Evolutionary conservation across 2,888 invertebrate genomes (phyloP), one percentile per base, ranked within the genome.

Genomic region (Cephus pygmeus): DNA sequence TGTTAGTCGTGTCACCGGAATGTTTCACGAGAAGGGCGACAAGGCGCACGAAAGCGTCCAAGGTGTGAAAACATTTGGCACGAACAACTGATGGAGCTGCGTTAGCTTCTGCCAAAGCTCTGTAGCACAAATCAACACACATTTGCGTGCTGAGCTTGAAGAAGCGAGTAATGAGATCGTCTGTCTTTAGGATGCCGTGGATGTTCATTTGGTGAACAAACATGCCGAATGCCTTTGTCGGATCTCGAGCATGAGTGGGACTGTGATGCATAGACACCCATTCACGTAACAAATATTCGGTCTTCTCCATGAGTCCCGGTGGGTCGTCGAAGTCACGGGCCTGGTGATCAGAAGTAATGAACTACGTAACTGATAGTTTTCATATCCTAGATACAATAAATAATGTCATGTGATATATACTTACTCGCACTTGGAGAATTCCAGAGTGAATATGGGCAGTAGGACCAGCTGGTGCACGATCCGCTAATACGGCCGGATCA

Each of bases 171-270:
- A 99, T 98, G 88, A 98, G 94, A 89, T 99, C 99, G 90, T 99
- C 99, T 0, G 98, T 98, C 92, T 99, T 99, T 76, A 99, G 93
- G 80, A 99, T 98, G 6, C 99, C 98, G 86, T 97, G 97, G 87
- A 97, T 94, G 91, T 98, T 98, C 98, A 99, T 98, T 92, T 98
- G 97, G 88, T 97, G 97, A 4, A 99, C 98, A 92, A 99, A 99
- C 84, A 97, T 92, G 82, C 97, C 96, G 92, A 99, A 98, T 69
- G 98, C 97, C 91, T 98, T 98, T 0, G 96, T 95, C 0, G 97
- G 95, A 89, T 97, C 97, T 71, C 97, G 95, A 76, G 96, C 96
- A 3, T 95, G 95, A 30, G 95, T 94, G 6, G 96, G 96, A 31
- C 95, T 95, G 88, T 98, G 96, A 86, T 97, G 97, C 88, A 98